Evolutionary conservation across 2,113 vertebrate species (phyloP).

Genomic region (Phainopepla nitens): DNA sequence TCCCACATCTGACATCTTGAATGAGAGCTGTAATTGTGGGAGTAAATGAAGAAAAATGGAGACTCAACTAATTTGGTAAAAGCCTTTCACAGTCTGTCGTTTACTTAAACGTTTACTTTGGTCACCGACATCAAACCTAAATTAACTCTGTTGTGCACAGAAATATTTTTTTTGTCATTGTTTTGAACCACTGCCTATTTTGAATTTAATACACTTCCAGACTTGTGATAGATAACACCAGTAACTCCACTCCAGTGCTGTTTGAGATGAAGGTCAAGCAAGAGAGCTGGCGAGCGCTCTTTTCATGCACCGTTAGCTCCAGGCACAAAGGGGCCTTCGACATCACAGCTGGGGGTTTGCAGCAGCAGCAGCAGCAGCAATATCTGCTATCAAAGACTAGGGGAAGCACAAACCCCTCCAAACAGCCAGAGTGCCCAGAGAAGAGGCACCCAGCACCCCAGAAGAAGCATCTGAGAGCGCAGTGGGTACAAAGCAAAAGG

Average conservation of each 20-base stretch:
- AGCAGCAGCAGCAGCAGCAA: constrained; percentile 32
- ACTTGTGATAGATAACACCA: background rate
- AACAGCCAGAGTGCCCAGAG: background rate
- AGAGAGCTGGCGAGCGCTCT: constrained; percentile 13
- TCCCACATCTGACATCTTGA: background rate
- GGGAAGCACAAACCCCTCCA: background rate
- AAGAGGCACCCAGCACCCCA: background rate
- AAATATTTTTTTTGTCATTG: background rate
- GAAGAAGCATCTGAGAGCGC: background rate
- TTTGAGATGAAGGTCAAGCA: constrained; percentile 48
- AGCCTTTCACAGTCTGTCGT: background rate
- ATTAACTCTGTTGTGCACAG: background rate
- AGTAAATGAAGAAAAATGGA: constrained; percentile 19
- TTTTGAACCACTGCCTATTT: background rate
- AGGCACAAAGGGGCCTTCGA: constrained; percentile 56
- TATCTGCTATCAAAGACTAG: background rate
- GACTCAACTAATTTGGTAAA: background rate
- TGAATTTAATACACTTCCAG: background rate
- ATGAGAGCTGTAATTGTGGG: background rate
- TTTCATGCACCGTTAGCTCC: constrained; percentile 56
- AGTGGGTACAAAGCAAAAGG: background rate
- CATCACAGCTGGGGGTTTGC: constrained; percentile 14
- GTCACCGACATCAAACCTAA: background rate
- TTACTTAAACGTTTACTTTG: too few relatives aligned
- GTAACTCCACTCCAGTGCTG: constrained; percentile 16